Evolutionary conservation across 2,113 vertebrate genomes (phyloP).

Genomic region (Loxodonta africana): DNA sequence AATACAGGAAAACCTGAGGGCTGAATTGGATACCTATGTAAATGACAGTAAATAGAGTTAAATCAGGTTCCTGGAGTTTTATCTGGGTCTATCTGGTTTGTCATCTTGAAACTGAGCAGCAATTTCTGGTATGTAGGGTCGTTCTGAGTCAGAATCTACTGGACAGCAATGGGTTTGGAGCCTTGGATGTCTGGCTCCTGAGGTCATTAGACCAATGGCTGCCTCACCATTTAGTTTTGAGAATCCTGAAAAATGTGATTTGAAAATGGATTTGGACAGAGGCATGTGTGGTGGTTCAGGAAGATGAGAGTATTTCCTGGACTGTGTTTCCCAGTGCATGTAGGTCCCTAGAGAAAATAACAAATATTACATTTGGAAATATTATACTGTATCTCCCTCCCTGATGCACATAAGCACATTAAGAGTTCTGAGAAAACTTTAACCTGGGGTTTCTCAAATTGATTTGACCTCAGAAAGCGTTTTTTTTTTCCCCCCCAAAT

Average conservation of each 20-base stretch:
- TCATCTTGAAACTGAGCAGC: constrained; percentile 51
- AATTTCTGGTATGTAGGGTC: constrained; percentile 10
- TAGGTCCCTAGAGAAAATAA: constrained; percentile 30
- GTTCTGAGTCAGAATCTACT: no score
- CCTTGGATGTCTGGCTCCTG: constrained; percentile 54
- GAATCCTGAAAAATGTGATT: constrained; percentile 67
- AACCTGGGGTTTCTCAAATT: not conserved
- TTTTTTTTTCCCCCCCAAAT: not conserved
- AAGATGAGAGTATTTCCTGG: not conserved
- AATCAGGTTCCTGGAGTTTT: not conserved
- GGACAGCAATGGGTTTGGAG: no score
- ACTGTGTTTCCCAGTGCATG: not conserved
- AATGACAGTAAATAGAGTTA: not conserved
- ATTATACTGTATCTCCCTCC: not conserved
- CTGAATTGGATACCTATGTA: constrained; percentile 1
- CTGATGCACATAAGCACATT: not conserved
- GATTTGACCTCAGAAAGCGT: constrained; percentile 3
- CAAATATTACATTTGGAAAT: constrained; percentile 20
- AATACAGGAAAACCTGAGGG: constrained; percentile 15
- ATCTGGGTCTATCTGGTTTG: constrained; percentile 8
- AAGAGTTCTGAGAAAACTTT: constrained; percentile 14
- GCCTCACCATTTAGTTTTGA: constrained; percentile 16
- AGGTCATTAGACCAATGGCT: constrained; percentile 58
- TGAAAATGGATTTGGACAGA: constrained; percentile 65
- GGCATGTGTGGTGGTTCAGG: not conserved